Percentiles rank a stretch among this genome's conserved stretches.
Evolutionary conservation across 2,113 vertebrate genomes (phyloP).

Genomic region (Ameiurus melas): DNA sequence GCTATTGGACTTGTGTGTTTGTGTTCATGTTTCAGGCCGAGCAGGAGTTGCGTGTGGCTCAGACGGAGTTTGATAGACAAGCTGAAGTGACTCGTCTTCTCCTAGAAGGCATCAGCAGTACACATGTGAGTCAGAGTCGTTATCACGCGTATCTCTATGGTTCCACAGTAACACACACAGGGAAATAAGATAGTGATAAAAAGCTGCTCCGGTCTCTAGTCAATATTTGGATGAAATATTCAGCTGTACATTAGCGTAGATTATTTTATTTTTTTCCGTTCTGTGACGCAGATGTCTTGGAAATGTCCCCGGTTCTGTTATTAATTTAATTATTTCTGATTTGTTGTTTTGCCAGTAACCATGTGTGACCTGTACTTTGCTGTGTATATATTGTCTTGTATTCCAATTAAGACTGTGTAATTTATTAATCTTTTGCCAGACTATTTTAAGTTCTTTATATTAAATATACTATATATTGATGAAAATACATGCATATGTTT

Average conservation of each 20-base stretch:
- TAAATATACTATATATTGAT: neutral
- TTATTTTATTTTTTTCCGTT: neutral
- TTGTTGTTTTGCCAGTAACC: neutral
- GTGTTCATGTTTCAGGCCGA: conserved; percentile 66
- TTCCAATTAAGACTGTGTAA: neutral
- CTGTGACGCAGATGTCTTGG: neutral
- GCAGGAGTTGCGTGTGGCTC: conserved; percentile 87
- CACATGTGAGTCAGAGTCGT: conserved; percentile 79
- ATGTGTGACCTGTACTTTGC: neutral
- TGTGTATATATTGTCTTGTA: neutral
- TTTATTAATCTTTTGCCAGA: neutral
- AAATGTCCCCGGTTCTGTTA: neutral
- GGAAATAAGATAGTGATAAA: neutral
- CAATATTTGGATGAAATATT: conserved; percentile 20
- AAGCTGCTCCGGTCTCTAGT: neutral
- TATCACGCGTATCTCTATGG: neutral
- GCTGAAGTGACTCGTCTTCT: conserved; percentile 90
- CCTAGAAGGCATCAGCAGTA: conserved; percentile 93
- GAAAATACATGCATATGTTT: neutral
- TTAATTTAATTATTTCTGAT: neutral
- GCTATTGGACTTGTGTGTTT: neutral
- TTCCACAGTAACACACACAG: neutral
- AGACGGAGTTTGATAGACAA: conserved; percentile 94
- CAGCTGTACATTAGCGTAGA: too few species aligned
- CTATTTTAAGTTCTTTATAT: neutral